Conservation (phyloP, 2,797 vertebrate genomes). For the Potorous gilbertii region DNA sequence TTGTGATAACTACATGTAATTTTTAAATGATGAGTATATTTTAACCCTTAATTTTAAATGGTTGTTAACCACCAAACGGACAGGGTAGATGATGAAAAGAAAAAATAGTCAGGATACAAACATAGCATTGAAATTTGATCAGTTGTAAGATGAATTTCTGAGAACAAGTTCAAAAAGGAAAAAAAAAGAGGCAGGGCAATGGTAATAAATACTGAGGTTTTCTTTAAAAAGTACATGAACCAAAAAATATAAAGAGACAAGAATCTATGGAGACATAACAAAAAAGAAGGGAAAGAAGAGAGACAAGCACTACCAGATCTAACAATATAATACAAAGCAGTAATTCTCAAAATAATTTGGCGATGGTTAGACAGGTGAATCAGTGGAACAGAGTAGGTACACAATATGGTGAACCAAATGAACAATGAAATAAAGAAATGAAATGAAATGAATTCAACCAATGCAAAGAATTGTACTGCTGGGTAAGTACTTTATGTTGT, state of each 20-base stretch:
- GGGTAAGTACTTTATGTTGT: background rate
- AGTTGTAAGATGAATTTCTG: background rate
- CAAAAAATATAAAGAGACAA: background rate
- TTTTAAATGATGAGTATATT: background rate
- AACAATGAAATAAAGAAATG: background rate
- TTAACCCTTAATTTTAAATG: slow-evolving; percentile 6
- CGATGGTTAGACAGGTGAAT: background rate
- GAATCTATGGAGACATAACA: background rate
- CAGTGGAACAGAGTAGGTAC: background rate
- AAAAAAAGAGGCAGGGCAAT: background rate
- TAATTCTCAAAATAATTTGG: background rate
- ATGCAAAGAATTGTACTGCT: background rate
- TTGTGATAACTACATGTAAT: background rate
- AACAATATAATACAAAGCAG: background rate
- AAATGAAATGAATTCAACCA: background rate
- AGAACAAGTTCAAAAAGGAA: background rate
- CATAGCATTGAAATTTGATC: background rate
- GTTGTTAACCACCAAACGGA: background rate
- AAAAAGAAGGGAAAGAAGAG: background rate
- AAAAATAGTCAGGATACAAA: background rate
- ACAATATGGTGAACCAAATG: background rate
- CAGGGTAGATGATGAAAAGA: background rate
- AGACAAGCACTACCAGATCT: background rate
- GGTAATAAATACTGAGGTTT: background rate
- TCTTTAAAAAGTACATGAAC: background rate